These are phyloP conservation scores for Glossosoma conforme DNA, from an alignment of 1,140 invertebrate species.

Conservation along the genomic window DNA sequence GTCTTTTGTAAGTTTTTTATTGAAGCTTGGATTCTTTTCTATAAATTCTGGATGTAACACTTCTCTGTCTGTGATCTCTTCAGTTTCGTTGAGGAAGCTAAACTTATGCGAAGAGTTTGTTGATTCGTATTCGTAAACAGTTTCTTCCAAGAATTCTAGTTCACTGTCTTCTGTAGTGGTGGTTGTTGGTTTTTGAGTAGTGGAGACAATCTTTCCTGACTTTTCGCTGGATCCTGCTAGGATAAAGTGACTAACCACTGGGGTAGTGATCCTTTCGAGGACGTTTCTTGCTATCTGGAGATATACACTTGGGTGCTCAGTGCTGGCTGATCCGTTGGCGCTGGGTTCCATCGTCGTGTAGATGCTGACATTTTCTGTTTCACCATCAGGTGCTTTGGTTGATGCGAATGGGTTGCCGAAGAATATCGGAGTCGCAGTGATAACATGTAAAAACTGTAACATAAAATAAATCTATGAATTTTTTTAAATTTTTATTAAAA, in stretches of 20 bases:
- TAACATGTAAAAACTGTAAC: conserved; percentile 7
- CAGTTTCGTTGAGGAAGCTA: conserved; percentile 36
- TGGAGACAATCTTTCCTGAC: conserved; percentile 25
- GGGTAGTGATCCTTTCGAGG: conserved; percentile 42
- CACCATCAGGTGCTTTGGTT: conserved; percentile 34
- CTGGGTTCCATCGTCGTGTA: conserved; percentile 37
- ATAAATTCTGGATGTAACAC: conserved; percentile 31
- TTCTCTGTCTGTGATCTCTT: conserved; percentile 40
- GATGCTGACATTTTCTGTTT: conserved; percentile 42
- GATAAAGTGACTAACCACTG: conserved; percentile 34
- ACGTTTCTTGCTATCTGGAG: conserved; percentile 44
- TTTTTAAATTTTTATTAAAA: too few species aligned
- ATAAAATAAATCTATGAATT: conserved; percentile 2
- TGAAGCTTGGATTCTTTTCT: conserved; percentile 23
- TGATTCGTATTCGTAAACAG: conserved; percentile 23
- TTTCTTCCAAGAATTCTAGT: conserved; percentile 41
- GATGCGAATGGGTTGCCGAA: conserved; percentile 33
- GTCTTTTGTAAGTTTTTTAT: conserved; percentile 6
- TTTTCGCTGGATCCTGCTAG: conserved; percentile 4
- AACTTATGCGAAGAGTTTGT: conserved; percentile 7
- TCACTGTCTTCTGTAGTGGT: conserved; percentile 36
- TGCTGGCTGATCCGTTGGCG: conserved; percentile 24
- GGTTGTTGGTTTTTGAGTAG: conserved; percentile 31
- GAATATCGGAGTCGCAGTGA: conserved; percentile 25
- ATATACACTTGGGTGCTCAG: conserved; percentile 35